Base-by-base conservation (phyloP, 2,888 invertebrate genomes). In the Dicranocentrus wangi region DNA sequence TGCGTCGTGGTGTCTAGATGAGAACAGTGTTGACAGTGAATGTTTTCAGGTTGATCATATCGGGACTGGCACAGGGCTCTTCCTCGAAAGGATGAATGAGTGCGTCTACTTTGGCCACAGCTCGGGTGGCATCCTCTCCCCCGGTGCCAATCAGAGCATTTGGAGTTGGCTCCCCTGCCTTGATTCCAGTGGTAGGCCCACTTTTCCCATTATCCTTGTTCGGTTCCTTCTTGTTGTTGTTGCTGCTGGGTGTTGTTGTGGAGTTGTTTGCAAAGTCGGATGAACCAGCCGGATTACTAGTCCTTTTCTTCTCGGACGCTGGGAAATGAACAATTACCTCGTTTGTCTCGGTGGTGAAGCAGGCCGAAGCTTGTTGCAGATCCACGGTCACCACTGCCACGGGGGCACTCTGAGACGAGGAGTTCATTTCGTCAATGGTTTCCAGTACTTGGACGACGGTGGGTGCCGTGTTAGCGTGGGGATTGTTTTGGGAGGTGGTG, bases 391-490 rank as follows among this genome's bases (percentile, higher is more conserved):
- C 78, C 21, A 82, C 75, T 19, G 81, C 78, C 23, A 82, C 75
- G n/a, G 81, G 81, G 53, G 83, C 79, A 13, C 81, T 75, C 43
- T 83, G 83, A 25, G 84, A 83, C 17, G 80, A 82, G n/a, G 85
- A 84, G n/a, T 84, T 83, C 58, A 82, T 77, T 47, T 87, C 87
- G 43, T 87, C 86, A 66, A 86, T 85, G 1, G 86, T 84, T 66
- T 86, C 86, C 42, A 85, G 72, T 27, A 68, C 79, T 69, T 83
- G 72, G 32, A 84, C 77, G 19, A 78, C 71, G 47, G 91, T 84
- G 1, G 86, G 91, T 86, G 32, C 10, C 8, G 65, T 43, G 51
- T 28, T 65, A 17, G 13, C 17, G 17, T 39, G 17, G 51, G 25
- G 13, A 15, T 21, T 32, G 10, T 65, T 28, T 58, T 80, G 77